Percentiles rank a stretch among this genome's conserved stretches.
Conservation (phyloP, 1,140 invertebrate species). For the Cotesia typhae region DNA sequence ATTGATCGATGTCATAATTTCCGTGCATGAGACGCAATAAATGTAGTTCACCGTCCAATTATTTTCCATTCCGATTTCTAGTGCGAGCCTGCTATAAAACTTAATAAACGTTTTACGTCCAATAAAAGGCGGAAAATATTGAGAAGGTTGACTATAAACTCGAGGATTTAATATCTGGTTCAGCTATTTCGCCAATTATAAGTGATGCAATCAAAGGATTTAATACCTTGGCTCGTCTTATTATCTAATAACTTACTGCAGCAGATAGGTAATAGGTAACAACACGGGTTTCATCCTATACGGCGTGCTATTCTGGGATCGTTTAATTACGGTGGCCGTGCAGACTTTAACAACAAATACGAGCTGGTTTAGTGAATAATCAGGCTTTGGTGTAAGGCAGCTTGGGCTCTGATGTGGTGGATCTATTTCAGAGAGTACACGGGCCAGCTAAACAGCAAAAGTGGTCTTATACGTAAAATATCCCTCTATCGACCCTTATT, state of each 20-base stretch:
- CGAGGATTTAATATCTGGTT: neutral
- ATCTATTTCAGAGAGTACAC: too few species aligned
- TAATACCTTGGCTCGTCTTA: neutral
- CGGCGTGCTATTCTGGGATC: neutral
- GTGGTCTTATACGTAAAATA: slow-evolving; percentile 9
- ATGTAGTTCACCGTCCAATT: too few species aligned
- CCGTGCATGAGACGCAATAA: too few species aligned
- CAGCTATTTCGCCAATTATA: slow-evolving; percentile 6
- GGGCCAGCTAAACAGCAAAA: neutral
- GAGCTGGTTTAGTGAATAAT: too few species aligned
- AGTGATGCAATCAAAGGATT: neutral
- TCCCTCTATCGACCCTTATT: slow-evolving; percentile 9
- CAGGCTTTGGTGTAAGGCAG: neutral
- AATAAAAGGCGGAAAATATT: too few species aligned
- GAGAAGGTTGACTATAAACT: neutral
- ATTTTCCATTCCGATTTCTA: too few species aligned
- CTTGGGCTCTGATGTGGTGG: neutral
- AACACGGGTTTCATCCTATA: neutral
- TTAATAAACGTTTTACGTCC: too few species aligned
- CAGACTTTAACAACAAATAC: too few species aligned
- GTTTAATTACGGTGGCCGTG: slow-evolving; percentile 8
- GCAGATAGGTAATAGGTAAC: too few species aligned
- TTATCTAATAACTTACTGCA: too few species aligned
- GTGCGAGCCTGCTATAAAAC: too few species aligned
- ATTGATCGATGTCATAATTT: too few species aligned